A percentile compares a stretch with the other conserved stretches of the same genome.
Conservation (phyloP, 2,888 invertebrate genomes). For the Limnephilus auricula region DNA sequence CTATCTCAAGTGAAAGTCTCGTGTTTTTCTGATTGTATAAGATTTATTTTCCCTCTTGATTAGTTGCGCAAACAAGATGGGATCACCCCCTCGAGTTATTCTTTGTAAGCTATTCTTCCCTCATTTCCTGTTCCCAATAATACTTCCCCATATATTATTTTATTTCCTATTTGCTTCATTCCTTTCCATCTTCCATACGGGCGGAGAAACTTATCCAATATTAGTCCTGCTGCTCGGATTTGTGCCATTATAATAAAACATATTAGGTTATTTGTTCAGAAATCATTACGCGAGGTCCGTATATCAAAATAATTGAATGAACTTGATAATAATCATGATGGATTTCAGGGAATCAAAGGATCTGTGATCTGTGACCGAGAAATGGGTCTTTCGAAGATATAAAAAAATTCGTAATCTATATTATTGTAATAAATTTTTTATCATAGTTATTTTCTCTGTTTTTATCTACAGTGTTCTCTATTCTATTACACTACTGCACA, state of each 20-base stretch:
- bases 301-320: not conserved
- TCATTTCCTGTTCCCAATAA: slow-evolving; percentile 20
- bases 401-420: not conserved
- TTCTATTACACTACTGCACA: no score
- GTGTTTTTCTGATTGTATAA: not conserved
- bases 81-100: not conserved
- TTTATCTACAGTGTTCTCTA: no score
- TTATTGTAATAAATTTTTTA: not conserved
- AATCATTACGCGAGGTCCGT: not conserved
- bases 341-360: no score
- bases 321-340: not conserved
- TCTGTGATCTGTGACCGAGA: not conserved
- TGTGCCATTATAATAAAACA: not conserved
- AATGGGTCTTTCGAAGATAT: not conserved
- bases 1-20: not conserved
- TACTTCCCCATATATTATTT: not conserved
- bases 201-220: slow-evolving; percentile 5
- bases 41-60: not conserved
- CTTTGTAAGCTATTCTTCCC: not conserved
- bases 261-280: not conserved
- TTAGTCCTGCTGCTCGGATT: not conserved
- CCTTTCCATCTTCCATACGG: not conserved
- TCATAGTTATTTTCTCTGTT: not conserved
- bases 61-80: slow-evolving; percentile 7
- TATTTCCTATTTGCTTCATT: not conserved